These are phyloP conservation scores for Scrobipalpa atriplicella DNA, from an alignment of 2,888 invertebrate genomes.

Conservation along the genomic window DNA sequence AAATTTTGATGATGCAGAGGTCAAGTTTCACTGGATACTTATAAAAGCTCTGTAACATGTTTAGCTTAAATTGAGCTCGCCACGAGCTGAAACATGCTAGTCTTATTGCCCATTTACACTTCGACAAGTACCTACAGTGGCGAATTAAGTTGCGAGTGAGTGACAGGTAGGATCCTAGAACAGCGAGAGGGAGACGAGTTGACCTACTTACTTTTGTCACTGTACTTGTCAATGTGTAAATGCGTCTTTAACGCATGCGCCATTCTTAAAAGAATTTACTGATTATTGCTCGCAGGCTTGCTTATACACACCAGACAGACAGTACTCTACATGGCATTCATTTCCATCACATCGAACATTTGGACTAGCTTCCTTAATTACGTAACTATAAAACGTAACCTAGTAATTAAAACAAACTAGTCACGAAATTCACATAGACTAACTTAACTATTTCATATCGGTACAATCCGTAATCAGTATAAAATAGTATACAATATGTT, in stretches of 20 bases:
- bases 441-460: constrained; percentile 59
- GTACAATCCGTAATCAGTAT: constrained; percentile 57
- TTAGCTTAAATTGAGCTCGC: no score
- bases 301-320: constrained; percentile 34
- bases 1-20: no score
- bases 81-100: no score
- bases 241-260: neutral
- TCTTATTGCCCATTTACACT: no score
- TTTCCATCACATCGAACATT: constrained; percentile 78
- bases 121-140: no score
- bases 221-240: no score
- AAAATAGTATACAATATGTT: constrained; percentile 57
- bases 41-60: no score
- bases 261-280: neutral
- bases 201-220: no score
- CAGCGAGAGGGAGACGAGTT: no score
- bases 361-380: constrained; percentile 82
- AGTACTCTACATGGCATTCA: constrained; percentile 69
- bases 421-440: constrained; percentile 64
- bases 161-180: no score
- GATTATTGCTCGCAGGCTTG: neutral
- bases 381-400: constrained; percentile 68
- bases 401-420: constrained; percentile 80
- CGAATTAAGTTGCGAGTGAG: no score
- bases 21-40: no score